Evolutionary conservation across 2,888 invertebrate species (phyloP).

Genomic region (Melanostoma scalare): DNA sequence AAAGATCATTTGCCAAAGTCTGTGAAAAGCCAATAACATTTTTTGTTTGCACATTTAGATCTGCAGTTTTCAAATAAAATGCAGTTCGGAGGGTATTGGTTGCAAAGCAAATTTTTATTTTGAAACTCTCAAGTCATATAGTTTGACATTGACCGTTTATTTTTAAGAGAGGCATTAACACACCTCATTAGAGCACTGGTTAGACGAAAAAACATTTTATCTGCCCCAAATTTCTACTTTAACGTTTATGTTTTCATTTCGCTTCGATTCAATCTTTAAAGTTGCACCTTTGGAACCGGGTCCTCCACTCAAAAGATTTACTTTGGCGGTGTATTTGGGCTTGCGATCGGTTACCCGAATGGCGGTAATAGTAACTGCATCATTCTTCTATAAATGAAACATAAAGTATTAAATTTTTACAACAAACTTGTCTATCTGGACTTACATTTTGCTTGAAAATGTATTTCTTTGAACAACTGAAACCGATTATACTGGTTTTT

Average conservation of each 20-base stretch:
- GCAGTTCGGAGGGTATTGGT: too few species aligned
- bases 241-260: conserved; percentile 81
- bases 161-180: too few species aligned
- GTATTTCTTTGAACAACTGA: conserved; percentile 74
- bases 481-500: conserved; percentile 76
- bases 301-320: conserved; percentile 81
- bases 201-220: neutral
- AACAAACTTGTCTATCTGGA: neutral
- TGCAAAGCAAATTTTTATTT: too few species aligned
- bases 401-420: neutral
- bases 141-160: too few species aligned
- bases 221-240: conserved; percentile 80
- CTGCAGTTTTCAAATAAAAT: too few species aligned
- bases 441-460: conserved; percentile 76
- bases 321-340: conserved; percentile 79
- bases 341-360: conserved; percentile 73
- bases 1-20: too few species aligned
- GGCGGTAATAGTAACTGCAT: conserved; percentile 57
- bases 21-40: too few species aligned
- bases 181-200: too few species aligned
- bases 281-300: conserved; percentile 81
- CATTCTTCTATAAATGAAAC: conserved; percentile 7
- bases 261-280: conserved; percentile 82
- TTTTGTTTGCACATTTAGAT: too few species aligned
- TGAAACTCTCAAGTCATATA: too few species aligned